Evolutionary conservation across 1,140 invertebrate species (phyloP).

Genomic region (Aphidius ervi): DNA sequence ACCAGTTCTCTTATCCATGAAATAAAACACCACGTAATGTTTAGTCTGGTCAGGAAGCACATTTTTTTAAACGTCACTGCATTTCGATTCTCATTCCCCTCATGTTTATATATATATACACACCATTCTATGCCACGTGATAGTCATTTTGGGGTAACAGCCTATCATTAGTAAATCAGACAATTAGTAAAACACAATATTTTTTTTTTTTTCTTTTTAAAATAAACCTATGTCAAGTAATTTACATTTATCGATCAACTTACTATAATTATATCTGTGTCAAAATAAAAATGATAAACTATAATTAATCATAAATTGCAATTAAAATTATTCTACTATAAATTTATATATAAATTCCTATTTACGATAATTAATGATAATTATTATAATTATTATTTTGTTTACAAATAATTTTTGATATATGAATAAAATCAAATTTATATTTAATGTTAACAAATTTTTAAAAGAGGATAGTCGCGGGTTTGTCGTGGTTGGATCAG

Average conservation of each 20-base stretch:
- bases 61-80: slow-evolving; percentile 16
- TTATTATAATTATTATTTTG: too few species aligned
- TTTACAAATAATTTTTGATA: too few species aligned
- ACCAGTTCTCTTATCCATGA: too few species aligned
- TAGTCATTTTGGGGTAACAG: slow-evolving; percentile 10
- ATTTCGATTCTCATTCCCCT: too few species aligned
- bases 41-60: slow-evolving; percentile 11
- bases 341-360: too few species aligned
- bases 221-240: neutral
- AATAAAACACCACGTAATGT: neutral
- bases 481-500: neutral
- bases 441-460: too few species aligned
- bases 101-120: neutral
- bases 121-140: neutral
- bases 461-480: neutral
- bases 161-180: slow-evolving; percentile 17
- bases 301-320: too few species aligned
- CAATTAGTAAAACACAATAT: neutral
- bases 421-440: too few species aligned
- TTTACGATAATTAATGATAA: too few species aligned
- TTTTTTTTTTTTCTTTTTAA: neutral
- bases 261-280: neutral
- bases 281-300: too few species aligned
- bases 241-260: neutral
- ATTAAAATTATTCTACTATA: too few species aligned